A percentile compares a stretch with the other conserved stretches of the same genome.
Evolutionary conservation across 2,888 invertebrate genomes (phyloP).

Genomic region (Drosophila conformis): DNA sequence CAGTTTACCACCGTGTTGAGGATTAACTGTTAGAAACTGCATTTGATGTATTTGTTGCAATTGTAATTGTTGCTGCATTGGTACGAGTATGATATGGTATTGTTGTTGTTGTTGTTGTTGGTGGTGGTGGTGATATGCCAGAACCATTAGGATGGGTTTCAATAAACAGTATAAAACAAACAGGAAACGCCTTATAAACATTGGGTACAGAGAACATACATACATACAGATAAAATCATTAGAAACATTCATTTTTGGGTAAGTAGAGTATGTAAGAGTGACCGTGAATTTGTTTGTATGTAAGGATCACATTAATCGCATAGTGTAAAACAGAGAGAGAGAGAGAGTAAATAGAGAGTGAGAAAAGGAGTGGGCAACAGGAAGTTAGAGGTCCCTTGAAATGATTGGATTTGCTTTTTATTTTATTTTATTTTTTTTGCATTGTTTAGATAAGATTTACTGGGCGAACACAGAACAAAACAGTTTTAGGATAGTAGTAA

Average conservation of each 20-base stretch:
- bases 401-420: background rate
- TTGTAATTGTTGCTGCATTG: slow-evolving; percentile 40
- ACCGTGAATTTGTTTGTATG: slow-evolving; percentile 46
- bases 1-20: slow-evolving; percentile 62
- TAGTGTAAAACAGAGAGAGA: slow-evolving; percentile 31
- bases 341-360: slow-evolving; percentile 25
- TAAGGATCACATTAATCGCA: slow-evolving; percentile 44
- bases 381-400: slow-evolving; percentile 57
- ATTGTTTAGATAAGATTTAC: slow-evolving; percentile 35
- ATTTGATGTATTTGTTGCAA: slow-evolving; percentile 39
- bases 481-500: slow-evolving; percentile 48
- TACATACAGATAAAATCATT: slow-evolving; percentile 36
- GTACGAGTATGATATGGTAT: slow-evolving; percentile 31
- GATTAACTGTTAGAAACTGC: slow-evolving; percentile 60
- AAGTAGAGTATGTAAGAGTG: slow-evolving; percentile 39
- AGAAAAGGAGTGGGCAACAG: slow-evolving; percentile 33
- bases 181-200: slow-evolving; percentile 44
- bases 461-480: slow-evolving; percentile 66
- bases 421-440: background rate
- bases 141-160: slow-evolving; percentile 76
- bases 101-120: slow-evolving; percentile 16
- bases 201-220: slow-evolving; percentile 17
- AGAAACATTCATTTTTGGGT: slow-evolving; percentile 54
- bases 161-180: slow-evolving; percentile 50
- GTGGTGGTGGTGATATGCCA: slow-evolving; percentile 61